Evolutionary conservation across 2,113 vertebrate genomes (phyloP).

Genomic region (Apodemus speciosus): DNA sequence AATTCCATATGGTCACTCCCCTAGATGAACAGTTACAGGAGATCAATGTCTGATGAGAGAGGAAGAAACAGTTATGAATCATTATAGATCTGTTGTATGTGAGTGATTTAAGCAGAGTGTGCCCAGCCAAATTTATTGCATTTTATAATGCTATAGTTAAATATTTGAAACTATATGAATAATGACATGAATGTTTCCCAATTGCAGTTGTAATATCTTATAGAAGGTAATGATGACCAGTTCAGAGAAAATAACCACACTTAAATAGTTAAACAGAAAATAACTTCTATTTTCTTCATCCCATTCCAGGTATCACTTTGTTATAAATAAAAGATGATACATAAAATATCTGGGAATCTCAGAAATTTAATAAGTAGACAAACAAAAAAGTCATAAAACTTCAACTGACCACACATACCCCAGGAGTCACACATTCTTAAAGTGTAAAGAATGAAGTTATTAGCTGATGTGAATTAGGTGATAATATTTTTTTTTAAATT

Average conservation of each 20-base stretch:
- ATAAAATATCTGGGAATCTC: neutral
- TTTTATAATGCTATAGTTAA: constrained; percentile 9
- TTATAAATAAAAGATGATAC: constrained; percentile 22
- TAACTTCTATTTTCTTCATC: neutral
- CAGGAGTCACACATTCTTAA: neutral
- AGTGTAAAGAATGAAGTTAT: neutral
- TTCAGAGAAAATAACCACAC: neutral
- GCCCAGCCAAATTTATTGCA: neutral
- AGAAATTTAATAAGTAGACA: neutral
- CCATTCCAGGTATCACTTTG: neutral
- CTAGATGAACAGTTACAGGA: neutral
- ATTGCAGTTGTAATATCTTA: neutral
- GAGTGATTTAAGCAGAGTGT: constrained; percentile 32
- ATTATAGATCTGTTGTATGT: neutral
- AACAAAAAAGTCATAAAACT: neutral
- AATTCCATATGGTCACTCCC: neutral
- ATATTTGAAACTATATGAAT: constrained; percentile 12
- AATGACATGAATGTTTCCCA: neutral
- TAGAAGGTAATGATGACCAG: neutral
- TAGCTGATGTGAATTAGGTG: neutral
- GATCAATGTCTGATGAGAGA: neutral
- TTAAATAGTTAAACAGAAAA: constrained; percentile 7
- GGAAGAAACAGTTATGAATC: neutral
- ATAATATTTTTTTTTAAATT: neutral
- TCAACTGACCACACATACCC: neutral